Conservation (phyloP, 2,113 vertebrate species). For the Takifugu flavidus region DNA sequence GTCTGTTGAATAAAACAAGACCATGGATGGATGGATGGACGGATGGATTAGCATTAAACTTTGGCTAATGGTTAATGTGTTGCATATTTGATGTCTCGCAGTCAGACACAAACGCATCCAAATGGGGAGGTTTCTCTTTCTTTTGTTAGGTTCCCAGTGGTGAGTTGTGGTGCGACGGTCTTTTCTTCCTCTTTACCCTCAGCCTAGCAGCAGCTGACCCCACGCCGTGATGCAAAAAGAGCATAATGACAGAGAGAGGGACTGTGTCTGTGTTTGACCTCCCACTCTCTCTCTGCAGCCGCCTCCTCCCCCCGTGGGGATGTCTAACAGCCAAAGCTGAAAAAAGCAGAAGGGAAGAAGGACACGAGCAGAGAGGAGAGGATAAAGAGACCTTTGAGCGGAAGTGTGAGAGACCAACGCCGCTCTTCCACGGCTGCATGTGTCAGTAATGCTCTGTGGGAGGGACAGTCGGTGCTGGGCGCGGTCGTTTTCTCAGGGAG, state of each 20-base stretch:
- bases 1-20: not conserved
- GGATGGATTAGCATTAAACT: not conserved
- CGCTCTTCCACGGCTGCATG: too few relatives aligned
- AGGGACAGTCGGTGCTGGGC: too few relatives aligned
- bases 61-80: too few relatives aligned
- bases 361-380: slow-evolving; percentile 1
- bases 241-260: slow-evolving; percentile 14
- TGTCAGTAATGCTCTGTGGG: too few relatives aligned
- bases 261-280: slow-evolving; percentile 1
- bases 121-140: too few relatives aligned
- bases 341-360: slow-evolving; percentile 25
- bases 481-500: too few relatives aligned
- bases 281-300: slow-evolving; percentile 11
- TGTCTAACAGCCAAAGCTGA: slow-evolving; percentile 25
- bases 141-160: too few relatives aligned
- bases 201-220: slow-evolving; percentile 21
- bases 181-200: slow-evolving; percentile 7
- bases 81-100: too few relatives aligned
- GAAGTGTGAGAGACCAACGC: too few relatives aligned
- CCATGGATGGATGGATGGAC: not conserved
- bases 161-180: too few relatives aligned
- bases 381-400: slow-evolving; percentile 1
- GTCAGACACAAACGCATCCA: not conserved
- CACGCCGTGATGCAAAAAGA: slow-evolving; percentile 24
- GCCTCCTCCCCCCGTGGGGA: slow-evolving; percentile 35